Evolutionary conservation across 2,113 vertebrate genomes (phyloP).

Genomic region (Pteropus alecto): DNA sequence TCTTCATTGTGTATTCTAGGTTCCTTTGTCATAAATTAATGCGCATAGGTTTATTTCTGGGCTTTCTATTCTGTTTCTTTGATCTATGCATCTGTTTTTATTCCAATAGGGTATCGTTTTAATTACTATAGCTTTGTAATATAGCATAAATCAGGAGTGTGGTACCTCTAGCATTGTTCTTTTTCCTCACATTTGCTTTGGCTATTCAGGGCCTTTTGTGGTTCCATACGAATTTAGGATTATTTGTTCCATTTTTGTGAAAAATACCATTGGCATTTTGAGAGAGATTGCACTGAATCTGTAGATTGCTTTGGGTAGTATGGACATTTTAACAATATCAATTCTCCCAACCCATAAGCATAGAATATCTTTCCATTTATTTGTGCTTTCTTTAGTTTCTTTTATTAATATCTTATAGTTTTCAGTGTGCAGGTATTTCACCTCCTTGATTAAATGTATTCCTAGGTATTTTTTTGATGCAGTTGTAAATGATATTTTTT

Average conservation of each 20-base stretch:
- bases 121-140: background rate
- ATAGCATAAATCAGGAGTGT: background rate
- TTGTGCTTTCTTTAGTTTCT: background rate
- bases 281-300: background rate
- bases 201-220: background rate
- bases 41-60: background rate
- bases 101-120: background rate
- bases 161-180: background rate
- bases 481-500: background rate
- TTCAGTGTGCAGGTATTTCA: background rate
- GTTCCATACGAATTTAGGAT: background rate
- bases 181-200: background rate
- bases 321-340: background rate
- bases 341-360: background rate
- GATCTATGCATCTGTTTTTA: background rate
- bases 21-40: background rate
- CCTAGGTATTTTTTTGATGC: background rate
- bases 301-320: background rate
- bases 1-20: background rate
- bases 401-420: background rate
- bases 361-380: background rate
- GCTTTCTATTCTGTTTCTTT: background rate
- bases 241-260: background rate
- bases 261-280: background rate
- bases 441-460: background rate